A percentile compares a stretch with the other conserved stretches of the same genome.
Evolutionary conservation across 2,888 invertebrate species (phyloP).

Genomic region (Chymomyza amoena): DNA sequence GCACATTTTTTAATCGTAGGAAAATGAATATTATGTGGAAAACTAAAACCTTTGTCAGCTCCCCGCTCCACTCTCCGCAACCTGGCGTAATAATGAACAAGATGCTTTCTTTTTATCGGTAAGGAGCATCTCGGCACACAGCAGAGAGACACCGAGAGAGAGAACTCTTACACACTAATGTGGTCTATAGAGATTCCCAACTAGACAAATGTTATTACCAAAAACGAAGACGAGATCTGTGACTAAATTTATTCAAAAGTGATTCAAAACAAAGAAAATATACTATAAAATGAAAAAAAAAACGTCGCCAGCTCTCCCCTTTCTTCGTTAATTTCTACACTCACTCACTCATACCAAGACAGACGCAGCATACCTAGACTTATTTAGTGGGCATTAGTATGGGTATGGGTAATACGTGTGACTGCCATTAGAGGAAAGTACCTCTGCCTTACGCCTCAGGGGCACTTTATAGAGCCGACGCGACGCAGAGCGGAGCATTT

Average conservation of each 20-base stretch:
- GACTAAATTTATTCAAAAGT: conserved; percentile 71
- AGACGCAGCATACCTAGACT: background rate
- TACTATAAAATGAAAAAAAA: conserved; percentile 8
- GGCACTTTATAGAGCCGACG: conserved; percentile 45
- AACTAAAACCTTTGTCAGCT: conserved; percentile 61
- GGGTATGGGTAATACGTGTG: conserved; percentile 54
- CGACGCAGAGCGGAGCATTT: conserved; percentile 8
- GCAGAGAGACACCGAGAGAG: background rate
- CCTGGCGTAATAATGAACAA: conserved; percentile 40
- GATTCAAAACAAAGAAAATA: conserved; percentile 38
- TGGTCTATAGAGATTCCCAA: conserved; percentile 24
- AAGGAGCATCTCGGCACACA: conserved; percentile 28
- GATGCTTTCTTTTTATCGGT: conserved; percentile 54
- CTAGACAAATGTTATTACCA: conserved; percentile 69
- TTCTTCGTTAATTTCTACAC: conserved; percentile 46
- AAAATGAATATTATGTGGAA: conserved; percentile 67
- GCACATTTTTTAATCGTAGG: conserved; percentile 54
- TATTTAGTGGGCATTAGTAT: conserved; percentile 17
- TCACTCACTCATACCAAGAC: background rate
- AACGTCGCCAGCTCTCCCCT: conserved; percentile 60
- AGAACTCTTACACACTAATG: conserved; percentile 2
- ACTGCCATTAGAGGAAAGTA: conserved; percentile 68
- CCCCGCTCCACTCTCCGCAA: conserved; percentile 14
- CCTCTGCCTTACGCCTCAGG: conserved; percentile 13
- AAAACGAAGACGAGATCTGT: conserved; percentile 50